Conservation (phyloP, 2,888 invertebrate genomes). For the Erebia aethiops region DNA sequence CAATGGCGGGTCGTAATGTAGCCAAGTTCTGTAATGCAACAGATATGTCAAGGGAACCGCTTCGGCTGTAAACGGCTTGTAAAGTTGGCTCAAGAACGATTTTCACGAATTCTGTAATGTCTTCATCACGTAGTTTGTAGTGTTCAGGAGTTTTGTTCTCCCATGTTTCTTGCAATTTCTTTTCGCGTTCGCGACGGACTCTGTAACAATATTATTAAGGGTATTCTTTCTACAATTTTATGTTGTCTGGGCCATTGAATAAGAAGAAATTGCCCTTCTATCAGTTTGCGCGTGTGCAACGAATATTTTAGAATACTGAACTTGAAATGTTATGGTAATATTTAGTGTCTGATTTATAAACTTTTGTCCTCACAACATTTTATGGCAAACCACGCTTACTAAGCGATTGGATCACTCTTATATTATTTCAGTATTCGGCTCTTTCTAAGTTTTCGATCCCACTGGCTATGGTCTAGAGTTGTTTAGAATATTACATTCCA, state of each 20-base stretch:
- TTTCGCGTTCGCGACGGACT: conserved; percentile 85
- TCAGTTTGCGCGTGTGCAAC: too few relatives aligned
- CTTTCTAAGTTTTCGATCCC: too few relatives aligned
- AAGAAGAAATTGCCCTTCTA: too few relatives aligned
- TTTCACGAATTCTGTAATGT: conserved; percentile 91
- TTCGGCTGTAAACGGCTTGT: conserved; percentile 90
- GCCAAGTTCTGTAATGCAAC: conserved; percentile 89
- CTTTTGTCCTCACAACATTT: too few relatives aligned
- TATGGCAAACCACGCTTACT: too few relatives aligned
- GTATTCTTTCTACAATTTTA: not conserved
- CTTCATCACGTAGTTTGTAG: conserved; percentile 89
- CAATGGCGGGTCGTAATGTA: conserved; percentile 89
- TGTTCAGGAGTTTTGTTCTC: conserved; percentile 85
- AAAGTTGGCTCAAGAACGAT: conserved; percentile 88
- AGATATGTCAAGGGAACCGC: conserved; percentile 84
- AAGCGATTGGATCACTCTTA: too few relatives aligned
- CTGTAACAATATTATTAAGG: conserved; percentile 52
- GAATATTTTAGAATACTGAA: too few relatives aligned
- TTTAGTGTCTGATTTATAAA: too few relatives aligned
- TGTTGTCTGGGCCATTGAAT: not conserved
- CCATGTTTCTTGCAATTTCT: conserved; percentile 85
- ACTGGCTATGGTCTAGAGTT: too few relatives aligned
- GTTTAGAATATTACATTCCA: too few relatives aligned
- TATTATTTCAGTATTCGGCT: too few relatives aligned
- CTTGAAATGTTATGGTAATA: too few relatives aligned